Evolutionary conservation across 1,140 invertebrate species (phyloP).

Genomic region (Myzus persicae): DNA sequence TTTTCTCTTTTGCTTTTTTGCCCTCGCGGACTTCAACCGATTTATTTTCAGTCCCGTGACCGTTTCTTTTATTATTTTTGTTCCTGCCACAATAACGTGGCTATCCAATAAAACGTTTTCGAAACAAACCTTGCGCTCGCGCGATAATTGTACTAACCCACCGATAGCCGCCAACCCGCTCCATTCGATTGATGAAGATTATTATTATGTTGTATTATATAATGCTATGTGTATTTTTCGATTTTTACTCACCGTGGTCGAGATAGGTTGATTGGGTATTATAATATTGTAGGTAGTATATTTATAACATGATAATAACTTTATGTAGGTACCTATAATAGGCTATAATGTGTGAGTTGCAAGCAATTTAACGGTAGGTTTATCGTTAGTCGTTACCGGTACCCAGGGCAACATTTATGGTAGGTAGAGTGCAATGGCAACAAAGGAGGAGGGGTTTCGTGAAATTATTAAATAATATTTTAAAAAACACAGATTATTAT

Average conservation of each 20-base stretch:
- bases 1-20: slow-evolving; percentile 14
- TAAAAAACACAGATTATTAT: too few relatives aligned
- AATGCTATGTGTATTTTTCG: too few relatives aligned
- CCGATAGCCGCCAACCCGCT: neutral
- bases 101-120: neutral
- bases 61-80: slow-evolving; percentile 33
- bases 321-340: neutral
- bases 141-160: neutral
- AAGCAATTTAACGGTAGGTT: neutral
- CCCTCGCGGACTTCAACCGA: neutral
- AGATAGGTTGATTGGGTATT: too few relatives aligned
- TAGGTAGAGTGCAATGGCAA: too few relatives aligned
- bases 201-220: neutral
- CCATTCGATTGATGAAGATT: neutral
- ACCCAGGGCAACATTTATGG: neutral
- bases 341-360: neutral
- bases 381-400: neutral
- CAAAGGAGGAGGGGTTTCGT: too few relatives aligned
- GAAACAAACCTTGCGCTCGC: neutral
- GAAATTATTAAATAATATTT: too few relatives aligned
- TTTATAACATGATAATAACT: neutral
- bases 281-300: too few relatives aligned
- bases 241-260: too few relatives aligned
- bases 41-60: slow-evolving; percentile 38
- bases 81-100: neutral